Conservation (phyloP, 2,797 vertebrate species). For the Florisuga fusca region DNA sequence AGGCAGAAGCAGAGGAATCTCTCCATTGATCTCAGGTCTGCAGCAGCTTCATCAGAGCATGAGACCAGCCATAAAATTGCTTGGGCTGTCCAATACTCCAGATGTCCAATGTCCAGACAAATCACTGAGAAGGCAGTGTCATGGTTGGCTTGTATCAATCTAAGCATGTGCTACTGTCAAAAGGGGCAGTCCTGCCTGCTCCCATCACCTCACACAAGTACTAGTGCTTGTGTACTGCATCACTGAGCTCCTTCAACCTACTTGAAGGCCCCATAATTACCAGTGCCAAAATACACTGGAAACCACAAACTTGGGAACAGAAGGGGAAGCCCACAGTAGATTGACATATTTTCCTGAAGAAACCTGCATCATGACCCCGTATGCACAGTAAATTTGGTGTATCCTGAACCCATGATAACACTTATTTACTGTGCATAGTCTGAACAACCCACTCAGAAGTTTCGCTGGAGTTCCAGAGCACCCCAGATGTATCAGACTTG, state of each 20-base stretch:
- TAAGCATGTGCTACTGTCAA: background rate
- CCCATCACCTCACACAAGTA: background rate
- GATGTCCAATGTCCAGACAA: background rate
- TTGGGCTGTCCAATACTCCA: background rate
- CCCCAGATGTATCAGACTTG: background rate
- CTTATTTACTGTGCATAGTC: background rate
- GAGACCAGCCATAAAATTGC: background rate
- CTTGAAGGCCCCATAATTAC: background rate
- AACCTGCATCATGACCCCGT: background rate
- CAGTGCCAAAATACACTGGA: background rate
- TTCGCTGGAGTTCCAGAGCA: background rate
- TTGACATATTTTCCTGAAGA: background rate
- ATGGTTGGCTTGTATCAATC: background rate
- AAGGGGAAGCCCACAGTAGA: background rate
- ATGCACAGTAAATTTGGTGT: background rate
- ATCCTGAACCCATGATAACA: background rate
- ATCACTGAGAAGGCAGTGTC: background rate
- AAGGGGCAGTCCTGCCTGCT: background rate
- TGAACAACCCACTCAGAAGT: background rate
- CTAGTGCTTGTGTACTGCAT: background rate
- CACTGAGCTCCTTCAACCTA: background rate
- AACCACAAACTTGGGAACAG: background rate
- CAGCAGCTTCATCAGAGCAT: background rate
- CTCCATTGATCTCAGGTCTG: background rate
- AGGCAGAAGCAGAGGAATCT: background rate